Conservation (phyloP, 2,888 invertebrate genomes). For the Drosophila prolongata region DNA sequence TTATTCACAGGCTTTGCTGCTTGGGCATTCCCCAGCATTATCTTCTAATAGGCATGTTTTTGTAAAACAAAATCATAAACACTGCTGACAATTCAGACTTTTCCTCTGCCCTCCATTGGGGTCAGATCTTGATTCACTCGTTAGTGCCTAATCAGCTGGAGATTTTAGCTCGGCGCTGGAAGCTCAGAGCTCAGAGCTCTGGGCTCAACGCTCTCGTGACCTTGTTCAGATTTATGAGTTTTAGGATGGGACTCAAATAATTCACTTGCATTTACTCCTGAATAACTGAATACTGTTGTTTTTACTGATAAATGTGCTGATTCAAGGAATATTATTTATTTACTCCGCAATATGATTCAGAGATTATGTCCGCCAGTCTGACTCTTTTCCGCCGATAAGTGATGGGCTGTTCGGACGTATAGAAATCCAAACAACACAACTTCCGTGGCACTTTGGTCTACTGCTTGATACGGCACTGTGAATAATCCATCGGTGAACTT, state of each 20-base stretch:
- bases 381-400: slow-evolving; percentile 56
- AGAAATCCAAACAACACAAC: slow-evolving; percentile 60
- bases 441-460: slow-evolving; percentile 21
- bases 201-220: slow-evolving; percentile 2
- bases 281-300: not conserved
- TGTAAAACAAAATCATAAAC: slow-evolving; percentile 56
- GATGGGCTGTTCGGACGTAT: slow-evolving; percentile 65
- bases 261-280: not conserved
- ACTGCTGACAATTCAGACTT: slow-evolving; percentile 43
- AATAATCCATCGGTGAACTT: slow-evolving; percentile 42
- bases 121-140: slow-evolving; percentile 18
- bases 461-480: slow-evolving; percentile 40
- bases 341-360: slow-evolving; percentile 9
- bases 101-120: slow-evolving; percentile 19
- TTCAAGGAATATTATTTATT: slow-evolving; percentile 2
- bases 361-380: not conserved
- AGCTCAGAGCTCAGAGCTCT: not conserved
- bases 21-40: slow-evolving; percentile 11
- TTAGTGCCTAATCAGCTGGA: slow-evolving; percentile 18
- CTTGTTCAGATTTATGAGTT: not conserved
- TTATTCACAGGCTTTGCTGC: not conserved
- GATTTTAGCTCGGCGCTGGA: not conserved
- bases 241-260: not conserved
- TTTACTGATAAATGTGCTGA: too few species aligned
- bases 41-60: slow-evolving; percentile 34